phyloP scores from a whole-genome alignment of 2,888 invertebrate species.

The Drosophila diplacantha region DNA sequence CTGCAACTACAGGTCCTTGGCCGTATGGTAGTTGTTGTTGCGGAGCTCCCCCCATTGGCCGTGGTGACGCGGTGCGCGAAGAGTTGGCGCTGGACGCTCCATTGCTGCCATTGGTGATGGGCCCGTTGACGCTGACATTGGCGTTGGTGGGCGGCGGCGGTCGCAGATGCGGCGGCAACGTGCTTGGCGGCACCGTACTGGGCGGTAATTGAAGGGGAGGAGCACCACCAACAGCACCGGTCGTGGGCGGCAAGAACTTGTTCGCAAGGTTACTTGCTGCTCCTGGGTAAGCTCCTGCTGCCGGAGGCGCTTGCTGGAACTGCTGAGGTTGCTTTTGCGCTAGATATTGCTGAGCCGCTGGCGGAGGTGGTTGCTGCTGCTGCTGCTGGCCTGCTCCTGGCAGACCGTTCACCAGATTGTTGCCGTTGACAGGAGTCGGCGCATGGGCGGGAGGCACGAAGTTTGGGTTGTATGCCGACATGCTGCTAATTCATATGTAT shows the following conservation, averaged over 20 bases:
- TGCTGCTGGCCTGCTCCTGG: slow-evolving; percentile 30
- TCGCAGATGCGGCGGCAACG: slow-evolving; percentile 66
- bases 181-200: slow-evolving; percentile 36
- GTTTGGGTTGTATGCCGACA: slow-evolving; percentile 63
- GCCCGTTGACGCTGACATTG: slow-evolving; percentile 47
- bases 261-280: slow-evolving; percentile 40
- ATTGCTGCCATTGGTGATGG: slow-evolving; percentile 66
- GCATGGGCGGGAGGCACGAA: slow-evolving; percentile 38
- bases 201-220: slow-evolving; percentile 3
- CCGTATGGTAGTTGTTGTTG: slow-evolving; percentile 9
- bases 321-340: slow-evolving; percentile 37
- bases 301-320: slow-evolving; percentile 36
- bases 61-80: slow-evolving; percentile 76
- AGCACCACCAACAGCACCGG: neutral
- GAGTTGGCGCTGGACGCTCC: slow-evolving; percentile 72
- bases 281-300: slow-evolving; percentile 32
- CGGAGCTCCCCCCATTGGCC: slow-evolving; percentile 15
- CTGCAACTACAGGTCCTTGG: slow-evolving; percentile 13
- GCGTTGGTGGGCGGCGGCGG: slow-evolving; percentile 48
- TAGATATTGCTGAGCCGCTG: slow-evolving; percentile 36
- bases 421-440: slow-evolving; percentile 31
- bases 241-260: slow-evolving; percentile 51
- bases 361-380: slow-evolving; percentile 31
- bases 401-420: slow-evolving; percentile 58
- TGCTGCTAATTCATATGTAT: slow-evolving; percentile 60